Percentiles rank a stretch among this genome's conserved stretches.
phyloP scores from a whole-genome alignment of 2,113 vertebrate species.

The Ctenomys sociabilis region DNA sequence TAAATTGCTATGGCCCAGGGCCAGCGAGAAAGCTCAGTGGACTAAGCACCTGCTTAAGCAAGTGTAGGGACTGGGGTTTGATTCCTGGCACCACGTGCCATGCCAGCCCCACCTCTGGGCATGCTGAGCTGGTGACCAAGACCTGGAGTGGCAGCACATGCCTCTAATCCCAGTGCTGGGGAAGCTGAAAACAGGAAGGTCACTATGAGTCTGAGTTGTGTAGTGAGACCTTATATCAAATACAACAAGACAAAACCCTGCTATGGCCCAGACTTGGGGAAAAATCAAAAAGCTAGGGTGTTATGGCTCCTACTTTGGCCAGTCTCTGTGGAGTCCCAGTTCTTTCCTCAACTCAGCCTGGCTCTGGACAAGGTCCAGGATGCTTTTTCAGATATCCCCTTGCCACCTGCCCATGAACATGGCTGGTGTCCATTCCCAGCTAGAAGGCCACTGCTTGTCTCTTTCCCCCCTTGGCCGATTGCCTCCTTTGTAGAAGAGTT shows the following conservation, averaged over 20 bases:
- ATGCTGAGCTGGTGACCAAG: no score
- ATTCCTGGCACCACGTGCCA: no score
- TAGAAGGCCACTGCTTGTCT: neutral
- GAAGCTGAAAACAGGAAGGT: no score
- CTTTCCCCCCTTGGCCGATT: neutral
- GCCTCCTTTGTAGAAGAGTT: neutral
- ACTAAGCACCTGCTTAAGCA: no score
- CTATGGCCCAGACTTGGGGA: neutral
- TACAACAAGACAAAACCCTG: no score
- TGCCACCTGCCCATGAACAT: neutral
- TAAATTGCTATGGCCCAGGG: neutral
- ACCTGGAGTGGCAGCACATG: no score
- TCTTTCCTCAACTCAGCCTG: neutral
- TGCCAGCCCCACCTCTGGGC: no score
- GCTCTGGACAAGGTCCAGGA: neutral
- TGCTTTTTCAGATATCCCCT: neutral
- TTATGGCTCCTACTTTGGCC: fast-evolving
- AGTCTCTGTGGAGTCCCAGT: neutral
- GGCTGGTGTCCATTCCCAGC: neutral
- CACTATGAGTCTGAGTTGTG: no score
- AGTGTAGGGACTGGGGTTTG: no score
- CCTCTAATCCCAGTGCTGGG: no score
- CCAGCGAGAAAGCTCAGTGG: no score
- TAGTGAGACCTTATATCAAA: no score
- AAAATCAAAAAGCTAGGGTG: neutral